These are phyloP conservation scores for Neoitamus cyanurus DNA, from an alignment of 2,888 invertebrate species.

Conservation along the genomic window DNA sequence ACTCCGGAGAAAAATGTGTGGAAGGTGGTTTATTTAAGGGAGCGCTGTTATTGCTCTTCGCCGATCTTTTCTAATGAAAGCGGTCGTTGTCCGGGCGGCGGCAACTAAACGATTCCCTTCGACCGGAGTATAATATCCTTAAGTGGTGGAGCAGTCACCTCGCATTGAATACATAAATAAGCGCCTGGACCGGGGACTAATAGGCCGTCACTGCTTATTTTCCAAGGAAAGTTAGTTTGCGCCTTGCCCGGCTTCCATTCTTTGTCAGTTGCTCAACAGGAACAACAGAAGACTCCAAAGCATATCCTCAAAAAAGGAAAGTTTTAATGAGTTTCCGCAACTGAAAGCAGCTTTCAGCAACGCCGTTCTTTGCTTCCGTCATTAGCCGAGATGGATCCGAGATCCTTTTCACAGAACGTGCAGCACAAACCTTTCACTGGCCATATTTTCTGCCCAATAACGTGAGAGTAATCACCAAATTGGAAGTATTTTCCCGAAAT, in stretches of 20 bases:
- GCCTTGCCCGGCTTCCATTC: neutral
- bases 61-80: neutral
- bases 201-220: neutral
- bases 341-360: slow-evolving; percentile 38
- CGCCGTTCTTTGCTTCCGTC: slow-evolving; percentile 15
- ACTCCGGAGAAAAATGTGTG: neutral
- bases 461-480: slow-evolving; percentile 42
- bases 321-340: slow-evolving; percentile 51
- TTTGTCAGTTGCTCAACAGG: neutral
- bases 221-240: neutral
- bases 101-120: neutral
- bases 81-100: neutral
- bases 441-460: slow-evolving; percentile 32
- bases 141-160: neutral
- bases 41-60: neutral
- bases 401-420: slow-evolving; percentile 19
- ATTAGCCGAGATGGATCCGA: neutral
- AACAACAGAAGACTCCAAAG: neutral
- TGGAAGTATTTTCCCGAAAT: slow-evolving; percentile 22
- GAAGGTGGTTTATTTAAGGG: slow-evolving; percentile 3
- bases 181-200: neutral
- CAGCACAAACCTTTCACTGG: slow-evolving; percentile 14
- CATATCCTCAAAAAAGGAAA: slow-evolving; percentile 40
- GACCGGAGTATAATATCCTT: neutral
- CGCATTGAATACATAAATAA: slow-evolving; percentile 6